phyloP scores from a whole-genome alignment of 2,113 vertebrate species.

The Hystrix cristata region DNA sequence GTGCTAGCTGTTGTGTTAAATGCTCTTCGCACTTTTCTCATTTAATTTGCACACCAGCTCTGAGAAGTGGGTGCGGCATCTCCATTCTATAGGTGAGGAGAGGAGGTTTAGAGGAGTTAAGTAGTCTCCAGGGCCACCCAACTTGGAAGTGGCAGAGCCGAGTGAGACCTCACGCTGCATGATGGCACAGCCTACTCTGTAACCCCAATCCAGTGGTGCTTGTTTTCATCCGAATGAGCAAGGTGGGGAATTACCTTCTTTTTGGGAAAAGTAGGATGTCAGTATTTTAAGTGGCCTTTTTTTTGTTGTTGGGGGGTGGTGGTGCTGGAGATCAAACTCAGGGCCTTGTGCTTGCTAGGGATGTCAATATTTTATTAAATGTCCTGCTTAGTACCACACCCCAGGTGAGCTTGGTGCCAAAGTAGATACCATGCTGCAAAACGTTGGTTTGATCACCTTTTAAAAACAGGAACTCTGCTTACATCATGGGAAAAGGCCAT shows the following conservation, averaged over 20 bases:
- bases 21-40: background rate
- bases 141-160: background rate
- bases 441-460: background rate
- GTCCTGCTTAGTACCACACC: background rate
- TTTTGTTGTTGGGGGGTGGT: too few species aligned
- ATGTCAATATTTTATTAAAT: too few species aligned
- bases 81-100: background rate
- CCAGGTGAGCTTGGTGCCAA: background rate
- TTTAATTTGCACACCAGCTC: background rate
- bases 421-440: background rate
- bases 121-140: background rate
- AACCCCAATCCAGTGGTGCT: background rate
- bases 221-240: background rate
- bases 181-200: background rate
- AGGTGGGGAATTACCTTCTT: background rate
- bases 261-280: background rate
- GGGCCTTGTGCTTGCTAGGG: too few species aligned
- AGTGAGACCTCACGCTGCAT: rapidly evolving
- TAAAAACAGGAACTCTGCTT: background rate
- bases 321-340: too few species aligned
- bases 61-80: background rate
- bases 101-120: background rate
- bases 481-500: background rate
- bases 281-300: background rate
- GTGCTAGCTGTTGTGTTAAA: background rate